A percentile compares a stretch with the other conserved stretches of the same genome.
Conservation (phyloP, 2,113 vertebrate genomes). For the Calyptomena viridis region DNA sequence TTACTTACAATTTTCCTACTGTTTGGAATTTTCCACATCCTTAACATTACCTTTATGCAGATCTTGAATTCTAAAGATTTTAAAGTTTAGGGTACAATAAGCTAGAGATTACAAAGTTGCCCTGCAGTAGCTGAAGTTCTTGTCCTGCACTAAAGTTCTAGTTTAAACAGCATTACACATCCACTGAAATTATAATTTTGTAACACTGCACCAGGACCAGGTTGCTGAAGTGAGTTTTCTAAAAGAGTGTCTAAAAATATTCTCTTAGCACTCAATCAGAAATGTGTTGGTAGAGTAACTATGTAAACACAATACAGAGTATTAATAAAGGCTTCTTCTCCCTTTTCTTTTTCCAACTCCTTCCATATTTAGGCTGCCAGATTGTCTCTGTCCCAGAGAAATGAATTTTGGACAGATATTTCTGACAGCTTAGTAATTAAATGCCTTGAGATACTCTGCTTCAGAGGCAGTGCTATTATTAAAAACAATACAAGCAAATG, state of each 20-base stretch:
- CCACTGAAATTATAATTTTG: neutral
- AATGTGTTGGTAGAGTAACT: conserved; percentile 41
- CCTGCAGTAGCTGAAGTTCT: neutral
- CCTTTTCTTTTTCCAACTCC: neutral
- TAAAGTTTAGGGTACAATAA: neutral
- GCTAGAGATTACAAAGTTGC: neutral
- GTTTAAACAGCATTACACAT: neutral
- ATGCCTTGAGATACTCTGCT: neutral
- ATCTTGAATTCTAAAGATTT: neutral
- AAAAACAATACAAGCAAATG: neutral
- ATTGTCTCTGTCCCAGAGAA: conserved; percentile 1
- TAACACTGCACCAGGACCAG: neutral
- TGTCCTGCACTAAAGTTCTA: neutral
- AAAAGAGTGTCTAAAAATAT: conserved; percentile 3
- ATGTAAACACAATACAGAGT: conserved; percentile 20
- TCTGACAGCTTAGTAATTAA: neutral
- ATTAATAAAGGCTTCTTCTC: neutral
- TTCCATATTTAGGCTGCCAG: conserved; percentile 37
- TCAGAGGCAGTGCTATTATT: neutral
- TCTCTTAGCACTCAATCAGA: conserved; percentile 3
- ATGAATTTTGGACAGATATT: neutral
- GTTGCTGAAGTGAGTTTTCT: conserved; percentile 1
- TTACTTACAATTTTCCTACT: neutral
- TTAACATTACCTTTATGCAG: neutral
- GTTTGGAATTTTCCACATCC: neutral